Evolutionary conservation across 2,797 vertebrate species (phyloP), one percentile per base, ranked within the genome.

Genomic region (Harpagifer antarcticus): DNA sequence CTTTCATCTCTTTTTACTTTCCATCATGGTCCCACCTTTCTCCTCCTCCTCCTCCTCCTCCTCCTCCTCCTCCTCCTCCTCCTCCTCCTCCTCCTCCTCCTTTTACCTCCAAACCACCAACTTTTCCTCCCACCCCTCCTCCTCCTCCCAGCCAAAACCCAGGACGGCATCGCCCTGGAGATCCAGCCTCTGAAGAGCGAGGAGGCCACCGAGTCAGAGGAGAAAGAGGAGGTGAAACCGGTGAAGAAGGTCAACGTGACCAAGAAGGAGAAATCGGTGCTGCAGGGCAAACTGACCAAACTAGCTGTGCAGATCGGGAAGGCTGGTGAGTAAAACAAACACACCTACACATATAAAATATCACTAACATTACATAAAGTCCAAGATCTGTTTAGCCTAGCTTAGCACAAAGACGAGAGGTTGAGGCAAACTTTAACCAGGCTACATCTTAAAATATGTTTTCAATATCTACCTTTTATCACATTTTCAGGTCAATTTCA

Each of bases 181-280:
- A 99, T 99, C 91, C 97, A 99, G 83, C 98, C 98, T 0, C 93
- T 99, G 91, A 99, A 99, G 93, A 99, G 97, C 64, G 97, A 98
- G 72, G 98, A 99, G 75, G 97, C 94, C 2, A 83, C 86, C 0
- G 97, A 99, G 78, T 95, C 84, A 0, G 98, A 98, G 52, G 93
- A 94, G 83, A 93, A 93, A 61, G 94, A 98, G 86, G 93, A 94
- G 87, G 90, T 43, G 76, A 99, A 97, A 87, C 93, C 91, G 1
- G 91, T 94, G 82, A 98, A 97, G 92, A 95, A 95, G 61, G 92
- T 95, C 77, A 97, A 96, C 47, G 91, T 97, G 52, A 96, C 96
- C 72, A 99, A 98, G 91, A 99, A 99, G 89, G 98, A 99, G 92
- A 99, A 99, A 88, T 99, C 98, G 0, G 98, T 99, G 84, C 95